Base-by-base conservation (phyloP, 2,888 invertebrate genomes). In the Bugulina stolonifera region DNA sequence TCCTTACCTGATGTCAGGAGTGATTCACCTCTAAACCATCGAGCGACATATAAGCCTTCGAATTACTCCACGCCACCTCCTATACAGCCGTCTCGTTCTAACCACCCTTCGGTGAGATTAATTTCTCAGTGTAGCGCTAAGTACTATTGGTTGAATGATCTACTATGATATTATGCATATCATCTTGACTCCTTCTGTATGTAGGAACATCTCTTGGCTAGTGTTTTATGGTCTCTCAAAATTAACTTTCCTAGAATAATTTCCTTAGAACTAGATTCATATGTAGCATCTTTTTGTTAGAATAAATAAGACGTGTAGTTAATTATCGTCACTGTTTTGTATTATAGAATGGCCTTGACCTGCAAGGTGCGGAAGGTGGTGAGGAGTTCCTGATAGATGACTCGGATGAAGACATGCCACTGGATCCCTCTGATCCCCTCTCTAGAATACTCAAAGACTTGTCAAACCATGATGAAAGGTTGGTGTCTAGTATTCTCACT, bases 1-100 rank as follows among this genome's bases (percentile, higher is more conserved):
- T 91, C 90, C 0, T 87, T 79, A 57, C 84, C 84, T 73, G 87
- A 87, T 78, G 82, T 86, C 64, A 83, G 84, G 75, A 81, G 79
- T 74, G 81, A 70, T 52, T 70, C 70, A 2, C 70, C 70, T 32
- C 32, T 64, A 10, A 27, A 32, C 32, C 22, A 32, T n/a, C 27
- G 64, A 1, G n/a, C 64, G 2, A n/a, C 34, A 25, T 64, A 64
- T 34, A 64, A 64, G 32, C 64, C 64, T 10, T 27, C 64, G 2
- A 64, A 64, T n/a, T 64, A 64, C 34, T 34, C 29, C 10, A 25
- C 64, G 10, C 22, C 55, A 23, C 25, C 55, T 5, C 23, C 22
- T 55, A 5, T 43, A 5, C 43, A 10, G 18, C 43, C 5, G 18
- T 43, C 43, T 43, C 43, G 18, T 5, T 43, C 43, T 43, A 43